These are phyloP conservation scores for Cynaeus angustus DNA, from an alignment of 2,888 invertebrate species.

Conservation along the genomic window DNA sequence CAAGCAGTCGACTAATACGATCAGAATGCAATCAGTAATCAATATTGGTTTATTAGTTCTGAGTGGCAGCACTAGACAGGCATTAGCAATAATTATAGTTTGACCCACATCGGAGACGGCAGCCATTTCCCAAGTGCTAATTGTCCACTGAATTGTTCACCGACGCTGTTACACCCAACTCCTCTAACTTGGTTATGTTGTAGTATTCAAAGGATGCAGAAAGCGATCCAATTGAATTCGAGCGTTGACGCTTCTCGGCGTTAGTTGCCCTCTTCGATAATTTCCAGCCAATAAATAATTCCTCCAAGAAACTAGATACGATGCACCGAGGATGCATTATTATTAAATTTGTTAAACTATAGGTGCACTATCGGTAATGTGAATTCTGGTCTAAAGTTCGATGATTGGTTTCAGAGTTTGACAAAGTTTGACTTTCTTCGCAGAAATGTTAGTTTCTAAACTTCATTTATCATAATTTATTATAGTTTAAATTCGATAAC, in stretches of 20 bases:
- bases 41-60: conserved; percentile 56
- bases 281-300: conserved; percentile 34
- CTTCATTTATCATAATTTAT: conserved; percentile 23
- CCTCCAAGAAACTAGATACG: conserved; percentile 14
- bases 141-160: conserved; percentile 57
- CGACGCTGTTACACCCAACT: conserved; percentile 54
- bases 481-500: conserved; percentile 57
- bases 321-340: conserved; percentile 13
- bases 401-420: neutral
- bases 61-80: conserved; percentile 56
- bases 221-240: conserved; percentile 44
- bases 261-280: conserved; percentile 39
- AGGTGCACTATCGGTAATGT: neutral
- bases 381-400: neutral
- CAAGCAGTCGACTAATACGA: conserved; percentile 39
- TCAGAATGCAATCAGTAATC: conserved; percentile 50
- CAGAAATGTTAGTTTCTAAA: neutral
- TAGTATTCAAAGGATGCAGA: conserved; percentile 53
- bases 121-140: conserved; percentile 59
- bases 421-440: conserved; percentile 1
- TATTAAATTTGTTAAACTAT: conserved; percentile 15
- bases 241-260: conserved; percentile 27
- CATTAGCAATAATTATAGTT: conserved; percentile 58
- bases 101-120: conserved; percentile 55
- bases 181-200: conserved; percentile 56